A percentile compares a stretch with the other conserved stretches of the same genome.
phyloP scores from a whole-genome alignment of 2,797 vertebrate genomes.

The Lemur catta region DNA sequence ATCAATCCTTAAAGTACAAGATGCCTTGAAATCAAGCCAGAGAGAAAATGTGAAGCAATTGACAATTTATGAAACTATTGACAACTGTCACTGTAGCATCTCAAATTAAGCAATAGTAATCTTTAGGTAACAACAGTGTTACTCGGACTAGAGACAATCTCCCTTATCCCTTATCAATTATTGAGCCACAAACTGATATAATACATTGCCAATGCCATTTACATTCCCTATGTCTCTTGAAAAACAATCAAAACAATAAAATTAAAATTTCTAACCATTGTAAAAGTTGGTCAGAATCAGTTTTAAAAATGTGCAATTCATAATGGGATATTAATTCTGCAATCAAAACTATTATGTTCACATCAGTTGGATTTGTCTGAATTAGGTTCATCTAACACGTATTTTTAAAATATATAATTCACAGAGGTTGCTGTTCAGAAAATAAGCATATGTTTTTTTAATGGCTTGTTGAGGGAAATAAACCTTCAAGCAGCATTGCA shows the following conservation, averaged over 20 bases:
- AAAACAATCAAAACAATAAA: not conserved
- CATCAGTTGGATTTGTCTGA: not conserved
- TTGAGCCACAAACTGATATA: not conserved
- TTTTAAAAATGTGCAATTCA: not conserved
- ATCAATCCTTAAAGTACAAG: not conserved
- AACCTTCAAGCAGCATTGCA: not conserved
- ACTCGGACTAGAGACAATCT: not conserved
- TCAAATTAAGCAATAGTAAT: not conserved
- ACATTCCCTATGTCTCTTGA: not conserved
- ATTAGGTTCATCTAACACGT: not conserved
- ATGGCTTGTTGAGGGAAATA: not conserved
- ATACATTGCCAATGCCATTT: not conserved
- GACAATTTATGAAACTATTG: not conserved
- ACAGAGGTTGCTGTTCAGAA: not conserved
- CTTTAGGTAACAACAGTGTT: not conserved
- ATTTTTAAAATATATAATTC: not conserved
- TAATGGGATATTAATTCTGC: not conserved
- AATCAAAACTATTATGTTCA: not conserved
- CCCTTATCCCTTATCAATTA: not conserved
- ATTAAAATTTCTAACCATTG: not conserved
- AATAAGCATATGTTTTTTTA: not conserved
- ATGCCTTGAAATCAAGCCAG: slow-evolving; percentile 37
- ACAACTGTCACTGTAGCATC: not conserved
- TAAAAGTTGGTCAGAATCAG: not conserved
- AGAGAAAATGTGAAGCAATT: slow-evolving; percentile 6